Conservation (phyloP, 2,888 invertebrate species). For the Gastrophysa polygoni region DNA sequence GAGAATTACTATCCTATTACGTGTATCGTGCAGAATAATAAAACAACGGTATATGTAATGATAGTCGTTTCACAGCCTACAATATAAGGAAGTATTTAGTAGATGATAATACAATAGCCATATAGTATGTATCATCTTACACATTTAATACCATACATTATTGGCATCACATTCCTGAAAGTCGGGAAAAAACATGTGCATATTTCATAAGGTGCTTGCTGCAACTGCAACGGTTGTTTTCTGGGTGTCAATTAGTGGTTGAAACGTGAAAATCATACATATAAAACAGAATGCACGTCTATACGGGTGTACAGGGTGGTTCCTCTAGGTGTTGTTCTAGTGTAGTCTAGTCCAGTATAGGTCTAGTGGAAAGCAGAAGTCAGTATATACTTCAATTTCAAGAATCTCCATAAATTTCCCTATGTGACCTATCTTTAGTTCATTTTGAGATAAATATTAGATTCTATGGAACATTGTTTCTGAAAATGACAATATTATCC, state of each 20-base stretch:
- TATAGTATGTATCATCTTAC: not conserved
- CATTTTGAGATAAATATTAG: no score
- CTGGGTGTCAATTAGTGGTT: not conserved
- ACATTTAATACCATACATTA: not conserved
- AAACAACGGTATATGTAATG: not conserved
- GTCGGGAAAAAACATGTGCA: constrained; percentile 5
- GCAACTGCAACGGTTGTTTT: not conserved
- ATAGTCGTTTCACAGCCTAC: not conserved
- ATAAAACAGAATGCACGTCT: no score
- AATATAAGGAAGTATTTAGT: constrained; percentile 4
- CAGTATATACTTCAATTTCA: no score
- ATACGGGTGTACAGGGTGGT: no score
- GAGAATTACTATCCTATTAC: not conserved
- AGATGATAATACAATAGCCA: not conserved
- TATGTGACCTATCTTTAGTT: no score
- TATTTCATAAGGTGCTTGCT: not conserved
- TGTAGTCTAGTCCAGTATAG: no score
- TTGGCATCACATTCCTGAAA: not conserved
- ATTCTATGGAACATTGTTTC: no score
- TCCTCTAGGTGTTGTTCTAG: no score
- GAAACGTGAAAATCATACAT: not conserved
- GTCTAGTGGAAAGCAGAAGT: no score
- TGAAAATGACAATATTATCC: no score
- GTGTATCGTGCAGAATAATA: not conserved
- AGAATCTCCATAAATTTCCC: no score